These are phyloP conservation scores for Cephus sareptanus DNA, from an alignment of 2,888 invertebrate genomes.

Conservation along the genomic window DNA sequence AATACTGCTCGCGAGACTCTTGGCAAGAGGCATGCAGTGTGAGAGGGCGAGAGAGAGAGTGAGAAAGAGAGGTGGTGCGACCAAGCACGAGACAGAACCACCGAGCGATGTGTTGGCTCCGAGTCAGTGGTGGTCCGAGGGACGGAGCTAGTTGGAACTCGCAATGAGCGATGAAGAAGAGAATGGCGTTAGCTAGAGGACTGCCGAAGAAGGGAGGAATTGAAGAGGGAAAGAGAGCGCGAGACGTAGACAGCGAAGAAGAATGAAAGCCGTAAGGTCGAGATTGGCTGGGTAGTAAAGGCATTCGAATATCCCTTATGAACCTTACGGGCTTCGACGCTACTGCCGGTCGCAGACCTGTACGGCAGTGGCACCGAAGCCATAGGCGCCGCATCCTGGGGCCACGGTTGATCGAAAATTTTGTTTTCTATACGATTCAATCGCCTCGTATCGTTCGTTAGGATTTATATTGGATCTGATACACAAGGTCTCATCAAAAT, in stretches of 20 bases:
- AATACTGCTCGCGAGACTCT: neutral
- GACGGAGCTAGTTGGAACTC: too few species aligned
- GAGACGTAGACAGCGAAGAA: constrained; percentile 24
- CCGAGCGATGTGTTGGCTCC: neutral
- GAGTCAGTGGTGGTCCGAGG: too few species aligned
- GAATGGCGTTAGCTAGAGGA: neutral
- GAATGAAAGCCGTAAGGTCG: constrained; percentile 11
- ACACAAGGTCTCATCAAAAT: too few species aligned
- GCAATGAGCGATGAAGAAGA: constrained; percentile 10
- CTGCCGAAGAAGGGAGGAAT: neutral
- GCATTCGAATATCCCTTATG: constrained; percentile 4
- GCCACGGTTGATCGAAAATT: neutral
- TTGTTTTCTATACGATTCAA: neutral
- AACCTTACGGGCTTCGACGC: constrained; percentile 20
- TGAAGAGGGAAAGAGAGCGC: constrained; percentile 19
- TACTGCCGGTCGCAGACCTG: constrained; percentile 30
- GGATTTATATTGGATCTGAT: too few species aligned
- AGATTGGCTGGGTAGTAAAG: constrained; percentile 11
- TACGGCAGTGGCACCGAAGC: constrained; percentile 19
- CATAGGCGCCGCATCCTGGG: constrained; percentile 32
- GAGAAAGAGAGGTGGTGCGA: constrained; percentile 14
- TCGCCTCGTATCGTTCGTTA: too few species aligned
- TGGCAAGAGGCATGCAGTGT: constrained; percentile 5
- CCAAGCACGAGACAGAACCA: constrained; percentile 11
- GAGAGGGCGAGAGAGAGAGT: constrained; percentile 15